Percentiles rank a stretch among this genome's conserved stretches.
phyloP scores from a whole-genome alignment of 2,888 invertebrate species.

The Cheilosia pagana region DNA sequence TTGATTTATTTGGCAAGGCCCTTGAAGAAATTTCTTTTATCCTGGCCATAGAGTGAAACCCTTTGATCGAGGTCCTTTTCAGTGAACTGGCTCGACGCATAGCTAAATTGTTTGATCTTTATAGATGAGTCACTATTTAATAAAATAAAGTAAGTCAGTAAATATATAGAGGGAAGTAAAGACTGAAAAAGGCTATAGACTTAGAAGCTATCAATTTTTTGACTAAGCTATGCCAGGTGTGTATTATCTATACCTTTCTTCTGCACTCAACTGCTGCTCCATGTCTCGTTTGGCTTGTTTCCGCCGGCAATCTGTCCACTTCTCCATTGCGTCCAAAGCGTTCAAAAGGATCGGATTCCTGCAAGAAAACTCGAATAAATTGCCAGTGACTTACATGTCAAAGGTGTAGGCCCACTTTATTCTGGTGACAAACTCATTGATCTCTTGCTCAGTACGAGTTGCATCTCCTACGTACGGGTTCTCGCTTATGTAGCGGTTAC shows the following conservation, averaged over 20 bases:
- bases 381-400: neutral
- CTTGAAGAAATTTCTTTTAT: slow-evolving; percentile 16
- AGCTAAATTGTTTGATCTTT: neutral
- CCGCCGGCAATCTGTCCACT: neutral
- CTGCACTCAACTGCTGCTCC: neutral
- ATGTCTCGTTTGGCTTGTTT: neutral
- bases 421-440: slow-evolving; percentile 74
- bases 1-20: slow-evolving; percentile 42
- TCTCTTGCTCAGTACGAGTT: slow-evolving; percentile 76
- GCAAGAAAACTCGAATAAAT: neutral
- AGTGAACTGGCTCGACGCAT: neutral
- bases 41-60: slow-evolving; percentile 42
- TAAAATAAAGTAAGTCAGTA: neutral
- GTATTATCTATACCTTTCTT: no score
- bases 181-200: no score
- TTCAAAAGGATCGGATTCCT: slow-evolving; percentile 76
- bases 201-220: no score
- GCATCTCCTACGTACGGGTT: slow-evolving; percentile 77
- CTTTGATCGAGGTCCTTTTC: slow-evolving; percentile 17
- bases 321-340: slow-evolving; percentile 64
- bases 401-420: slow-evolving; percentile 69
- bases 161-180: neutral
- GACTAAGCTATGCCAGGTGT: no score
- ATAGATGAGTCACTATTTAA: neutral
- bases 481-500: slow-evolving; percentile 77